phyloP scores from a whole-genome alignment of 2,797 vertebrate species.

The Okamejei kenojei region DNA sequence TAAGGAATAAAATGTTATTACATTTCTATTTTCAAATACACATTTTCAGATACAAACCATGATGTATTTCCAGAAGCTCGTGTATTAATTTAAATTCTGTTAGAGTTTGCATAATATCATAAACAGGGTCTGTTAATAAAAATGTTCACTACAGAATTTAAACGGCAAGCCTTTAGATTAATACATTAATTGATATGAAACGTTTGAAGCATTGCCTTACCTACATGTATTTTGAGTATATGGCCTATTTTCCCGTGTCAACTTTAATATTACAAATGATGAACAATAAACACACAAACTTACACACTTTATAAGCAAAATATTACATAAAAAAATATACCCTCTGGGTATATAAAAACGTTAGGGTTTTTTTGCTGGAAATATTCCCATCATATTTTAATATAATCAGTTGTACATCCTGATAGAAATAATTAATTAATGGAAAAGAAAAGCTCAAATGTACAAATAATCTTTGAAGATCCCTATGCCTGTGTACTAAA shows the following conservation, averaged over 20 bases:
- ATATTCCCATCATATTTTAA: not conserved
- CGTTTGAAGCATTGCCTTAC: not conserved
- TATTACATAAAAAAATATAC: too few species aligned
- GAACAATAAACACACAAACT: not conserved
- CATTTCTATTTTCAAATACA: not conserved
- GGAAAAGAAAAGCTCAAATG: not conserved
- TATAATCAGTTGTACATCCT: not conserved
- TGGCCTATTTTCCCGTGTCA: not conserved
- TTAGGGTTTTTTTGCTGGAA: not conserved
- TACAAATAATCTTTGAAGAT: not conserved
- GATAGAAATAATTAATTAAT: not conserved
- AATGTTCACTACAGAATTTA: not conserved
- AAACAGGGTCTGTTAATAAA: not conserved
- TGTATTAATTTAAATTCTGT: not conserved
- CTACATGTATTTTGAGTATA: not conserved
- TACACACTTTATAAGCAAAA: too few species aligned
- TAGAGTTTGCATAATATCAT: not conserved
- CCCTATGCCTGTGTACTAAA: not conserved
- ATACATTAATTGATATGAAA: not conserved
- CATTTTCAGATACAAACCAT: not conserved
- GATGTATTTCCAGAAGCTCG: not conserved
- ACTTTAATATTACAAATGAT: not conserved
- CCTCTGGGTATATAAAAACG: not conserved
- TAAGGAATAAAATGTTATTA: not conserved
- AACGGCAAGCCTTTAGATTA: not conserved